phyloP scores from a whole-genome alignment of 2,797 vertebrate species.

The Echeneis naucrates region DNA sequence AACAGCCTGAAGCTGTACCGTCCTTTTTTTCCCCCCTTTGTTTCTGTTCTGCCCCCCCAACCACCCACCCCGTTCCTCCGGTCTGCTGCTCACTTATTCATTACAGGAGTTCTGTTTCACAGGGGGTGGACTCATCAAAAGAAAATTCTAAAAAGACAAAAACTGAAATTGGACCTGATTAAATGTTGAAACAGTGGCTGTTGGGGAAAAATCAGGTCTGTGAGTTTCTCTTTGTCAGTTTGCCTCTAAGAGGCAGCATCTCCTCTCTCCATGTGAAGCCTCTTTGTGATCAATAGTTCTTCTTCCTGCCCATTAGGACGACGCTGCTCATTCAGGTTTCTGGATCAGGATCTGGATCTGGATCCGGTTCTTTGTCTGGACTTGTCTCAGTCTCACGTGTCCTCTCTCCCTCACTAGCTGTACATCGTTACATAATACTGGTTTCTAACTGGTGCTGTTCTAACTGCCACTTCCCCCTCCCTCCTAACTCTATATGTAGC shows the following conservation, averaged over 20 bases:
- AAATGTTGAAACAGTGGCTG: neutral
- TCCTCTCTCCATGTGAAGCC: neutral
- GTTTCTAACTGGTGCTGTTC: constrained; percentile 40
- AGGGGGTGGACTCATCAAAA: constrained; percentile 1
- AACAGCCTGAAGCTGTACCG: constrained; percentile 27
- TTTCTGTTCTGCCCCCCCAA: neutral
- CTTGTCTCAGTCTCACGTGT: constrained; percentile 75
- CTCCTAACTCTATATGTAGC: constrained; percentile 5
- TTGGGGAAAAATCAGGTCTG: constrained; percentile 52
- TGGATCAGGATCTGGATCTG: constrained; percentile 44
- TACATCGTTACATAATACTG: constrained; percentile 69
- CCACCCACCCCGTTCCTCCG: neutral
- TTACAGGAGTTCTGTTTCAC: neutral
- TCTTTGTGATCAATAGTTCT: too few relatives aligned
- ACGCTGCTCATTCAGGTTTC: constrained; percentile 7
- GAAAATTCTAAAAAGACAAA: neutral
- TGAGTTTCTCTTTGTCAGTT: constrained; percentile 3
- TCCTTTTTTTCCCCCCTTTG: constrained; percentile 7
- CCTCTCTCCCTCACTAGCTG: constrained; percentile 38
- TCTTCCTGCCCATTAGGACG: constrained; percentile 9
- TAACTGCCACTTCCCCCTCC: constrained; percentile 15
- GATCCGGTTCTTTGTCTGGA: constrained; percentile 70
- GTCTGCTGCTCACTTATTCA: constrained; percentile 8
- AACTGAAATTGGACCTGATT: constrained; percentile 6
- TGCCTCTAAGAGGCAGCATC: constrained; percentile 22